Conservation (phyloP, 1,140 invertebrate genomes). For the Campoletis sonorensis region DNA sequence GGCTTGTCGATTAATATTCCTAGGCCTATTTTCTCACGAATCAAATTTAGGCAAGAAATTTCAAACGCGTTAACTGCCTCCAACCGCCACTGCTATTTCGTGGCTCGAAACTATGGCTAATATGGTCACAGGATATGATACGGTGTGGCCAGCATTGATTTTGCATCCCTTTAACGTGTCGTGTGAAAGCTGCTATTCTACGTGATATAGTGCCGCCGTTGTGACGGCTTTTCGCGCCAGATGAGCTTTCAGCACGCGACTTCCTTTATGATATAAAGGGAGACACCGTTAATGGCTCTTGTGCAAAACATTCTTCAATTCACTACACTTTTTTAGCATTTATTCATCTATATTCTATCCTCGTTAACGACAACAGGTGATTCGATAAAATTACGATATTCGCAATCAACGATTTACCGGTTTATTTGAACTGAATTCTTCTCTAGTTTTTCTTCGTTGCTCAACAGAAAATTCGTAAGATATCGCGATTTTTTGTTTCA, state of each 20-base stretch:
- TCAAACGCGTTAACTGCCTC: constrained; percentile 21
- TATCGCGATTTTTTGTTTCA: too few species aligned
- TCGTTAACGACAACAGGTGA: constrained; percentile 65
- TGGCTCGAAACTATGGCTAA: constrained; percentile 51
- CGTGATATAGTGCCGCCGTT: constrained; percentile 67
- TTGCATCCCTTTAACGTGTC: constrained; percentile 69
- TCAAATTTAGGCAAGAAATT: too few species aligned
- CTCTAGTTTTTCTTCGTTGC: neutral
- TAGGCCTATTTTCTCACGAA: too few species aligned
- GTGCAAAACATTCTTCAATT: constrained; percentile 52
- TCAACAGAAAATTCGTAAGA: neutral
- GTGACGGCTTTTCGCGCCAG: constrained; percentile 63
- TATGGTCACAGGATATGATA: constrained; percentile 62
- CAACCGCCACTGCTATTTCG: constrained; percentile 2
- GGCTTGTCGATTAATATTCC: too few species aligned
- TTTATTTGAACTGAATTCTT: neutral
- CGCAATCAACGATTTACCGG: neutral
- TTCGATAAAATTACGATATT: constrained; percentile 23
- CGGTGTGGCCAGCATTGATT: constrained; percentile 68
- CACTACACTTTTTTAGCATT: constrained; percentile 59
- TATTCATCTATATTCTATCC: constrained; percentile 30
- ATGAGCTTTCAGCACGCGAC: constrained; percentile 73
- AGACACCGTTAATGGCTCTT: constrained; percentile 44
- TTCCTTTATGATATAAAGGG: constrained; percentile 66
- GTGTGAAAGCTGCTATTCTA: constrained; percentile 70